Conservation (phyloP, 1,140 invertebrate genomes). For the Palaemon carinicauda region DNA sequence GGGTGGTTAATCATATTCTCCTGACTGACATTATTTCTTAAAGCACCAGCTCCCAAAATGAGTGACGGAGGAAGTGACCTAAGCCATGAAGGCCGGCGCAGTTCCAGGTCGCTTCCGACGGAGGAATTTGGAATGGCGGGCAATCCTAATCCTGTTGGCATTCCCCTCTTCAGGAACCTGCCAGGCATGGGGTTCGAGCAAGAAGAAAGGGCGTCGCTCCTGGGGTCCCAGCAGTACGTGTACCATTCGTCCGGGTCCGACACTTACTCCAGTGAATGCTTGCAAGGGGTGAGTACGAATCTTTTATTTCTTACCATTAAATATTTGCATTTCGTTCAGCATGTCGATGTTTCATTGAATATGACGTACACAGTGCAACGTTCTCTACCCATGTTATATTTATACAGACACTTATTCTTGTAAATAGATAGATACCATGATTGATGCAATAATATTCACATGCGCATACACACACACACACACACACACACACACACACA, state of each 20-base stretch:
- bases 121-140: slow-evolving; percentile 41
- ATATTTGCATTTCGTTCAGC: too few relatives aligned
- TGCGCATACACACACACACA: too few relatives aligned
- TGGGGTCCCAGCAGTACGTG: slow-evolving; percentile 27
- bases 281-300: neutral
- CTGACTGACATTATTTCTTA: neutral
- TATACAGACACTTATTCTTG: too few relatives aligned
- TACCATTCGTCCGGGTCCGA: slow-evolving; percentile 35
- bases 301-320: too few relatives aligned
- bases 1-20: too few relatives aligned
- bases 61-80: slow-evolving; percentile 20
- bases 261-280: slow-evolving; percentile 4
- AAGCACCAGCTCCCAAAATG: neutral
- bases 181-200: slow-evolving; percentile 19
- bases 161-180: slow-evolving; percentile 51
- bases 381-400: too few relatives aligned
- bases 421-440: too few relatives aligned
- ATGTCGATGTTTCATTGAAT: too few relatives aligned
- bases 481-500: too few relatives aligned
- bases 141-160: slow-evolving; percentile 40
- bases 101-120: slow-evolving; percentile 26
- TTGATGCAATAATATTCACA: too few relatives aligned
- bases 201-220: slow-evolving; percentile 33
- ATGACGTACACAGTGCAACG: too few relatives aligned
- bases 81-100: neutral